Evolutionary conservation across 2,888 invertebrate genomes (phyloP), one percentile per base, ranked within the genome.

Genomic region (Erebia aethiops): DNA sequence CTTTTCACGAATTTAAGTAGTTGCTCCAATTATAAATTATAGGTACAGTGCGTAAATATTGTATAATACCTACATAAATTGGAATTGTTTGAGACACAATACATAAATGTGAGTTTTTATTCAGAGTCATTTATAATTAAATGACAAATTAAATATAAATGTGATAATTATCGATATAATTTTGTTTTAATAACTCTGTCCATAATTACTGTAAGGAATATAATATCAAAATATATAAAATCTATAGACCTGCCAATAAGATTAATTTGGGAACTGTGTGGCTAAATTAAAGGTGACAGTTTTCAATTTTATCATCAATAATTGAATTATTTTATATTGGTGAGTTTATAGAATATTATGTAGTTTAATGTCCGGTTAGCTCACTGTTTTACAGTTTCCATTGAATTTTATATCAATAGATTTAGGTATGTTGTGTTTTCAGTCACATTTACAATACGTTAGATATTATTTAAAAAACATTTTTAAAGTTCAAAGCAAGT

Each of bases 111-210:
- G 69, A 73, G 70, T 71, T 74, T 35, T n/a, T 51, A 51, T 18
- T 54, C 71, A 57, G 49, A 57, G 75, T 75, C 72, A 56, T 71
- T 69, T 72, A 67, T 72, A 70, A 72, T 61, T 66, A 68, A 72
- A 76, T 71, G 75, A 73, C 76, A 54, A 71, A 65, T 76, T 75
- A 73, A 75, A 74, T 76, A 72, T 76, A 77, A 52, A 46, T 78
- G 80, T 79, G 79, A 79, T 80, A 35, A 35, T 35, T 35, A 78
- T 77, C 66, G 67, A 74, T 71, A 74, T 70, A 72, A 74, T 76
- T 79, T 79, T 74, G 71, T 79, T 75, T 74, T 74, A 76, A 76
- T 70, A 75, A 77, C 73, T 77, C 78, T 79, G 78, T 79, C 77
- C 78, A 79, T 76, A 76, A 74, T 74, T 75, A 69, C 73, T 77